Base-by-base conservation (phyloP, 2,888 invertebrate species). In the Atherix ibis region DNA sequence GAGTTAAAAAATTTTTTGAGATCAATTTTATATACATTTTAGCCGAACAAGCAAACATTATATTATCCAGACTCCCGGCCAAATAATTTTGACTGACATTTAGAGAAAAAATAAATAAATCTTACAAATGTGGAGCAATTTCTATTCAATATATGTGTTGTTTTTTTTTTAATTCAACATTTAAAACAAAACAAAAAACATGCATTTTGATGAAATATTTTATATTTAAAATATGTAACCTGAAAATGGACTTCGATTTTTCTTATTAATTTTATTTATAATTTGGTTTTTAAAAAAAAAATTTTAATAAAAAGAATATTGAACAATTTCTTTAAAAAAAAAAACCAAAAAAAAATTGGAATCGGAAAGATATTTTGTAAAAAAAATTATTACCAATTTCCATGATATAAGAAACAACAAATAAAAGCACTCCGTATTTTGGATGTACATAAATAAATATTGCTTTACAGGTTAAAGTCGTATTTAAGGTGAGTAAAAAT, bases 231-330 rank as follows among this genome's bases (percentile, higher is more conserved):
- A 29, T 29, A 31, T 55, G 49, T 45, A 48, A 49, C 50, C 54
- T 48, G 39, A 48, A 54, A 57, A 60, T 58, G 60, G 60, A 58
- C 59, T 60, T 58, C 58, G 58, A 58, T 58, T 58, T 58, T 58
- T 38, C 31, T 36, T 27, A 10, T 31, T 18, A 31, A 12, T 22
- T 22, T 31, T 27, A 18, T 27, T 36, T 27, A 27, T 8, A 28
- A 28, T 28, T 14, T 6, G 9, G 9, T 10, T 27, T 27, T 27
- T 27, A 10, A 24, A 8, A 26, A 26, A 26, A 10, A 8, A 26
- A 26, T 13, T n/a, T 26, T n/a, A 13, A 13, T 13, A 26, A 13
- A 13, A 13, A 13, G 26, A 10, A 26, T 26, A 13, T 26, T 13
- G 10, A 26, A 10, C 22, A 8, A 24, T 24, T 24, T 9, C 24